phyloP scores from a whole-genome alignment of 2,888 invertebrate species.

The Sinopyrophorus schimmeli region DNA sequence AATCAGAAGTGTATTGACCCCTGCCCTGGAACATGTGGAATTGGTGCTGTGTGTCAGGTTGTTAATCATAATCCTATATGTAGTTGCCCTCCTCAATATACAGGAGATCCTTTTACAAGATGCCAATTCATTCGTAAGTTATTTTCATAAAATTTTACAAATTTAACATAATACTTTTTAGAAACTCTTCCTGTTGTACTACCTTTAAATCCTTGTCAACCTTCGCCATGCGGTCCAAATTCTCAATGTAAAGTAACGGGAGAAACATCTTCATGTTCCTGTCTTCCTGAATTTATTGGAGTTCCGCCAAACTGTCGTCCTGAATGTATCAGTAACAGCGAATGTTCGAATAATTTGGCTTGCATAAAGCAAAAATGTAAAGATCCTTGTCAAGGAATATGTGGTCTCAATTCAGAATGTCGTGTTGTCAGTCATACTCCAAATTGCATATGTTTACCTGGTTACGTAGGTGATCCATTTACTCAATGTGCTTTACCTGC shows the following conservation, averaged over 20 bases:
- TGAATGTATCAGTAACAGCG: conserved; percentile 73
- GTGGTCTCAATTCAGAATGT: conserved; percentile 74
- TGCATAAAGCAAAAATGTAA: conserved; percentile 76
- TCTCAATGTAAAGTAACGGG: conserved; percentile 60
- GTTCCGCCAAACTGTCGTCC: conserved; percentile 72
- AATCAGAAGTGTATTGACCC: conserved; percentile 76
- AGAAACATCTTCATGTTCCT: conserved; percentile 64
- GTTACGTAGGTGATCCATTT: conserved; percentile 67
- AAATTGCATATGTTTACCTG: conserved; percentile 66
- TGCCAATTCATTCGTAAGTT: conserved; percentile 60
- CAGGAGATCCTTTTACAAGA: conserved; percentile 76
- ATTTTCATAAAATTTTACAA: not conserved
- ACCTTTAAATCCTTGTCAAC: conserved; percentile 64
- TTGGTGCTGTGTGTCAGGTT: conserved; percentile 72
- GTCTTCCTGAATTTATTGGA: conserved; percentile 64
- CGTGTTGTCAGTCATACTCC: conserved; percentile 72
- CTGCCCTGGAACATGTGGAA: conserved; percentile 75
- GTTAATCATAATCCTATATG: conserved; percentile 73
- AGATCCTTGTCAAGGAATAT: conserved; percentile 75
- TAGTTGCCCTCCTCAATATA: conserved; percentile 57
- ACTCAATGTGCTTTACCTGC: conserved; percentile 59
- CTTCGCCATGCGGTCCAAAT: conserved; percentile 74
- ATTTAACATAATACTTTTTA: conserved; percentile 35
- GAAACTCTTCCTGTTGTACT: conserved; percentile 37
- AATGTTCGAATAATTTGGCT: conserved; percentile 70